A percentile compares a stretch with the other conserved stretches of the same genome.
Conservation (phyloP, 2,113 vertebrate genomes). For the Leucosticte australis region DNA sequence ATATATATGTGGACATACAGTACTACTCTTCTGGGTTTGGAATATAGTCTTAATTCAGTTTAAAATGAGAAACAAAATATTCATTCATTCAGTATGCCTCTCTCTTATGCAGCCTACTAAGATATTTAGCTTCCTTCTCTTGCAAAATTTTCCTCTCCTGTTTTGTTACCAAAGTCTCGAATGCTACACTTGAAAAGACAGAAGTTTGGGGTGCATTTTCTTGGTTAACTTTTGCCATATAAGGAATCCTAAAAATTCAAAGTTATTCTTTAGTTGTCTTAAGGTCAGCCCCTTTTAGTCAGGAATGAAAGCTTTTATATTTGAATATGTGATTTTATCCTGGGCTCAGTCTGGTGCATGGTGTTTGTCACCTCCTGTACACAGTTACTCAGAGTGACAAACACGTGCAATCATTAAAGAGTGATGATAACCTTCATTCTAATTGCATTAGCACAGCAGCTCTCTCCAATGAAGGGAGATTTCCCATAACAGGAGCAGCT, state of each 20-base stretch:
- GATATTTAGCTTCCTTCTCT: not conserved
- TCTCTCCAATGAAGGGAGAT: not conserved
- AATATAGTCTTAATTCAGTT: not conserved
- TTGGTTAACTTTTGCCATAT: not conserved
- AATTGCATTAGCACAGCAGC: not conserved
- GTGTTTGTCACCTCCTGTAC: not conserved
- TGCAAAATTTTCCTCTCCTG: constrained; percentile 13
- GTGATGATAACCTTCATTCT: not conserved
- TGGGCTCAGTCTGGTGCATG: not conserved
- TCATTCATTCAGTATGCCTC: not conserved
- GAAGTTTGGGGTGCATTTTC: not conserved
- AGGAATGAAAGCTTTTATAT: constrained; percentile 9
- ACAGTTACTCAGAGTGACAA: not conserved
- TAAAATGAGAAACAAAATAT: not conserved
- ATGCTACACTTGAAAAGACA: constrained; percentile 14
- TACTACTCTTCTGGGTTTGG: not conserved
- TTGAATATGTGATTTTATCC: not conserved
- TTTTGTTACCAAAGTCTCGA: constrained; percentile 41
- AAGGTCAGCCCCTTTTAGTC: not conserved
- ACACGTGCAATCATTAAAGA: not conserved
- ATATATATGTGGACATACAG: not conserved
- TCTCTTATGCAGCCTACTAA: not conserved
- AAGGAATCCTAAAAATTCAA: constrained; percentile 27
- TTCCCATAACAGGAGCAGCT: not conserved
- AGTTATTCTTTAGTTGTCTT: constrained; percentile 27